Evolutionary conservation across 53 echinoderm and acorn worm genomes (phyloP).

Genomic region (Arbacia lixula): DNA sequence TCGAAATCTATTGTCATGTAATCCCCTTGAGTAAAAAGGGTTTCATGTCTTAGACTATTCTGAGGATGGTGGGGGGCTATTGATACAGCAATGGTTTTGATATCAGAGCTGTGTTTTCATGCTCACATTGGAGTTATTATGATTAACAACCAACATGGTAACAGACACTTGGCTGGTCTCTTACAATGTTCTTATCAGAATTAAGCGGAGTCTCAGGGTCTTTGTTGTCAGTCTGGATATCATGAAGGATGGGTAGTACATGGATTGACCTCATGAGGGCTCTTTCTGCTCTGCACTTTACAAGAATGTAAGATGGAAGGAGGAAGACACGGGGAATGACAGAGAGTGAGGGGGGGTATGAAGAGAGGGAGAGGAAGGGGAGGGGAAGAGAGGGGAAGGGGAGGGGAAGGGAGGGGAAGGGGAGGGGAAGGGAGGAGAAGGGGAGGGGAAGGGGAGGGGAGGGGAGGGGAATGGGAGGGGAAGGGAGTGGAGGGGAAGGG

Average conservation of each 20-base stretch:
- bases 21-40: too few relatives aligned
- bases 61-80: too few relatives aligned
- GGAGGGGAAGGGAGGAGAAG: too few relatives aligned
- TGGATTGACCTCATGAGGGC: constrained; percentile 6
- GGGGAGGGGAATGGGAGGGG: neutral
- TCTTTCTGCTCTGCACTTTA: constrained; percentile 10
- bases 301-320: neutral
- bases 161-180: too few relatives aligned
- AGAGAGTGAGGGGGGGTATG: neutral
- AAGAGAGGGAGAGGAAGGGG: neutral
- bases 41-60: too few relatives aligned
- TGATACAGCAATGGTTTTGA: constrained; percentile 15
- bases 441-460: neutral
- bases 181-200: too few relatives aligned
- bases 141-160: constrained; percentile 23
- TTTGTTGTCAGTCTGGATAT: too few relatives aligned
- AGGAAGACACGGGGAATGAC: neutral
- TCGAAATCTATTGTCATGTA: too few relatives aligned
- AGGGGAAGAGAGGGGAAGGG: neutral
- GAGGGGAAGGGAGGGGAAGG: neutral
- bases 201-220: too few relatives aligned
- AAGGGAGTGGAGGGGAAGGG: neutral
- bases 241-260: neutral
- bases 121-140: constrained; percentile 7
- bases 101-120: constrained; percentile 1